Conservation (phyloP, 2,797 vertebrate species). For the Buceros bicornis region DNA sequence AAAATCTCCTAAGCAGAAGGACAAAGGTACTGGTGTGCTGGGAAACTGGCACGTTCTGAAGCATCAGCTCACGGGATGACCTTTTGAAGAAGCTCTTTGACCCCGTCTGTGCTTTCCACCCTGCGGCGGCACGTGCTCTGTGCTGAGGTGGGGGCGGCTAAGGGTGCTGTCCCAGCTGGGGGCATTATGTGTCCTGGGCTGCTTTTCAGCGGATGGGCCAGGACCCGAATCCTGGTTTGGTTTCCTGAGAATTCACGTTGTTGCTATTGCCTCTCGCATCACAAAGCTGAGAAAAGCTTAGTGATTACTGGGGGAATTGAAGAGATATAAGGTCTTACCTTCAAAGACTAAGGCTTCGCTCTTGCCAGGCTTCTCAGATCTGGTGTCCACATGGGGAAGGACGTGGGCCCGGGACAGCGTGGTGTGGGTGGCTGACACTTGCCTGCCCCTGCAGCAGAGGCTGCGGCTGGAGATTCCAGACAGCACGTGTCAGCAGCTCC, state of each 20-base stretch:
- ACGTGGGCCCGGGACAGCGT: rapidly evolving
- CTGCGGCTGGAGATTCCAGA: slow-evolving; percentile 8
- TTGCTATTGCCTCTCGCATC: neutral
- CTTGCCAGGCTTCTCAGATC: neutral
- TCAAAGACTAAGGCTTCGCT: neutral
- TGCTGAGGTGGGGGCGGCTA: neutral
- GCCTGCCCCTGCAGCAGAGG: neutral
- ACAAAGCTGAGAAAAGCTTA: neutral
- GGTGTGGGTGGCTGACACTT: neutral
- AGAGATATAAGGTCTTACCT: neutral
- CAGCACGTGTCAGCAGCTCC: neutral
- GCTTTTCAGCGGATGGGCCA: neutral
- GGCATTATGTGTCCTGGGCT: neutral
- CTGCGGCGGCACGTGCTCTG: rapidly evolving
- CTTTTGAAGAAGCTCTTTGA: neutral
- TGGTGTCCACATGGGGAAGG: neutral
- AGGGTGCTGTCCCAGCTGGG: neutral
- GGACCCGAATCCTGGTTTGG: neutral
- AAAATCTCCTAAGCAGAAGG: neutral
- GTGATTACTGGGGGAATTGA: neutral
- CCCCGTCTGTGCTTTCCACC: neutral
- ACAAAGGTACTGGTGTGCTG: neutral
- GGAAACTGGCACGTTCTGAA: neutral
- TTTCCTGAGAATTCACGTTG: neutral
- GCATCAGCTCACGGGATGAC: rapidly evolving